Base-by-base conservation (phyloP, 2,113 vertebrate genomes). In the Atrichornis clamosus region DNA sequence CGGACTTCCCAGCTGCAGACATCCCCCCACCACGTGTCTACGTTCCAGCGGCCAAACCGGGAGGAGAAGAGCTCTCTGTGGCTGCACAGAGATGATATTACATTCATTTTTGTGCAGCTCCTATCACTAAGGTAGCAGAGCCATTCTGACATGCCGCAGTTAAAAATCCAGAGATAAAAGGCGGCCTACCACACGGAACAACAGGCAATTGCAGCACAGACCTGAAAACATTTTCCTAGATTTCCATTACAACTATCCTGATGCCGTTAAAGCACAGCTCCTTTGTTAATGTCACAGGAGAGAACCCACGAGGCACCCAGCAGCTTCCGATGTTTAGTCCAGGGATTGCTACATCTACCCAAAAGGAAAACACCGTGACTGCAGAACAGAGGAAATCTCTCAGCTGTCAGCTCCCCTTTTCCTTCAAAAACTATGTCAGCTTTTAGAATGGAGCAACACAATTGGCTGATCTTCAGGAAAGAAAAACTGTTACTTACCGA, bases 401-500 rank as follows among this genome's bases (percentile, higher is more conserved):
- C 73, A n/a, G 14, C 76, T 46, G 30, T 23, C 39, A 81, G 64
- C 52, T 90, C 87, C 74, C 85, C 63, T 91, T 30, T 26, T 72
- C 74, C 90, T 90, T 11, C 13, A 55, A 33, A 79, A 75, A 56
- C 35, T 5, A 3, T 0, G 13, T 22, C 77, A 84, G 15, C 60
- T 79, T 91, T 89, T 15, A 90, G 87, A 83, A 47, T 13, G 72
- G 60, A 94, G 63, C 59, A 44, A 91, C 67, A 65, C 58, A 72
- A 74, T 3, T 13, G 88, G 83, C 75, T 56, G 77, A 87, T 63
- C 91, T 92, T 92, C 93, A 81, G 93, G 95, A 95, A 93, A 92
- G 58, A 88, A 95, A 92, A 95, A 84, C 89, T 65, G 80, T 82
- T 84, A 97, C 97, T 97, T 90, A 98, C 97, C 93, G 97, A 98